Percentiles rank a stretch among this genome's conserved stretches.
Evolutionary conservation across 1,140 invertebrate species (phyloP).

Genomic region (Halesus radiatus): DNA sequence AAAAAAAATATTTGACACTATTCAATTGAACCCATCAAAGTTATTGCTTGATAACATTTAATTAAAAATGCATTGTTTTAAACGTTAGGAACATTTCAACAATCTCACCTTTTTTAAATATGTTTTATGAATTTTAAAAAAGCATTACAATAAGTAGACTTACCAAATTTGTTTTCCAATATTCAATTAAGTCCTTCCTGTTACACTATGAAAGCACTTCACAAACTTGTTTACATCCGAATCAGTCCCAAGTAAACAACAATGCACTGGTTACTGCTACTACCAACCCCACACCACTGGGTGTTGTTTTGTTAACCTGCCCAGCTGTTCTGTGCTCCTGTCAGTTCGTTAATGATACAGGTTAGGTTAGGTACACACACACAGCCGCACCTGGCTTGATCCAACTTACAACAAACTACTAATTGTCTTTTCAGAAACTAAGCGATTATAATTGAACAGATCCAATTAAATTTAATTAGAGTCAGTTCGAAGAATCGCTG

Average conservation of each 20-base stretch:
- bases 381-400: too few species aligned
- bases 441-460: too few species aligned
- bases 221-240: slow-evolving; percentile 21
- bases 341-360: not conserved
- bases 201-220: slow-evolving; percentile 10
- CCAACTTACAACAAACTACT: too few species aligned
- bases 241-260: not conserved
- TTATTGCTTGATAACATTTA: too few species aligned
- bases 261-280: not conserved
- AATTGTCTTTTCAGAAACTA: too few species aligned
- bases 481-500: not conserved
- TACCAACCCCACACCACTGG: not conserved
- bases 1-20: too few species aligned
- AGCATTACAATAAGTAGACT: not conserved
- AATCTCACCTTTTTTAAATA: too few species aligned
- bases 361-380: too few species aligned
- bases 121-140: too few species aligned
- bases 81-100: too few species aligned
- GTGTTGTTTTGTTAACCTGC: not conserved
- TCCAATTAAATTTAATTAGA: not conserved
- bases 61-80: too few species aligned
- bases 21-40: too few species aligned
- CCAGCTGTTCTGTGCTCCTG: not conserved
- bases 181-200: not conserved
- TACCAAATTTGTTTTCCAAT: slow-evolving; percentile 11